phyloP scores from a whole-genome alignment of 2,797 vertebrate genomes.

The Amazona ochrocephala region DNA sequence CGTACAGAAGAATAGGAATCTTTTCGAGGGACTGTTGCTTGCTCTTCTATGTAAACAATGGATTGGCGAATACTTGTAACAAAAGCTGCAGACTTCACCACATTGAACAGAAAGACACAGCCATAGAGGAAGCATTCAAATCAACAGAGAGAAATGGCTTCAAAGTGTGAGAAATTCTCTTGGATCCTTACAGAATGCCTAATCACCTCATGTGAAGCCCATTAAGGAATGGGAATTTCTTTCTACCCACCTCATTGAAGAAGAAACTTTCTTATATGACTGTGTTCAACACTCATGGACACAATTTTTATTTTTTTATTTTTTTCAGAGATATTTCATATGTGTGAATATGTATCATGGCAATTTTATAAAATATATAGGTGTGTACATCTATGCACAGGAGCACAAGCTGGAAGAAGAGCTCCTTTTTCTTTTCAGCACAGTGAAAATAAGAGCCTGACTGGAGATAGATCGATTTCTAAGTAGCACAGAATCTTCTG shows the following conservation, averaged over 20 bases:
- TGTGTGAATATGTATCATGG: not conserved
- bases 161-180: not conserved
- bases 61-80: not conserved
- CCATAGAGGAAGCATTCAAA: not conserved
- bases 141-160: not conserved
- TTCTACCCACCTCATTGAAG: not conserved
- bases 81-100: not conserved
- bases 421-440: not conserved
- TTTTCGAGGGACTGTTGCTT: not conserved
- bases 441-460: not conserved
- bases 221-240: not conserved
- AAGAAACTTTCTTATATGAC: not conserved
- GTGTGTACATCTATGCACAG: not conserved
- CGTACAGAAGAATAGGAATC: not conserved
- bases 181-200: not conserved
- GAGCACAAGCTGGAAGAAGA: not conserved
- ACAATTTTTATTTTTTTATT: not conserved
- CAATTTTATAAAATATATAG: not conserved
- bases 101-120: not conserved
- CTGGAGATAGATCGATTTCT: not conserved
- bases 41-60: not conserved
- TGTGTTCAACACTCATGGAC: not conserved
- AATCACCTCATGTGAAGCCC: not conserved
- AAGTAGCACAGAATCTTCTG: not conserved
- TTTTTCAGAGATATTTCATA: not conserved